Conservation (phyloP, 2,113 vertebrate species). For the Chrysemys picta region DNA sequence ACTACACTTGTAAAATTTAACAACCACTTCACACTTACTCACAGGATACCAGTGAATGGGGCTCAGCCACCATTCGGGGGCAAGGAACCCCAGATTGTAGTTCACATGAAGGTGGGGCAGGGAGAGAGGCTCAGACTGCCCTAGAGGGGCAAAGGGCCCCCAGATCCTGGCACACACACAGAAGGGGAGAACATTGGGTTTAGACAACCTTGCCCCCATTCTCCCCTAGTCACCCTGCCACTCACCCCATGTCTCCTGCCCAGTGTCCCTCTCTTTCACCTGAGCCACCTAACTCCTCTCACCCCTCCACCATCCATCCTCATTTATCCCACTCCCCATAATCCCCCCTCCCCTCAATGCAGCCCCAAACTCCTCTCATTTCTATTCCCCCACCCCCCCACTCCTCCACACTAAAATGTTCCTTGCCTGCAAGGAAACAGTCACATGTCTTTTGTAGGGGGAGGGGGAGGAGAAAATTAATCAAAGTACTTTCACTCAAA, state of each 20-base stretch:
- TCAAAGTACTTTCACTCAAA: not conserved
- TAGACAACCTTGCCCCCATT: not conserved
- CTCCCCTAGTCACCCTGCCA: not conserved
- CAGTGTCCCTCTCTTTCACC: not conserved
- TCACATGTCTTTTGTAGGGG: not conserved
- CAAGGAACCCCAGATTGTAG: not conserved
- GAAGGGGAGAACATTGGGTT: not conserved
- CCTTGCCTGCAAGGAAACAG: not conserved
- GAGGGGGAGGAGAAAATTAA: not conserved
- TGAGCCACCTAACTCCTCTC: not conserved
- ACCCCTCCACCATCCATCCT: not conserved
- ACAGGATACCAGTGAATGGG: not conserved
- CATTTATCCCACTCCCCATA: not conserved
- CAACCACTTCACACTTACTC: not conserved
- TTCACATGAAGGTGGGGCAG: not conserved
- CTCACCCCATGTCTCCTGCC: not conserved
- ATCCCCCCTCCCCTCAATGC: not conserved
- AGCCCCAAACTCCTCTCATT: not conserved
- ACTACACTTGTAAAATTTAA: not conserved
- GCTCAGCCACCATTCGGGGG: not conserved
- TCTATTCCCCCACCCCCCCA: not conserved
- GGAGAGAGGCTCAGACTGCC: not conserved
- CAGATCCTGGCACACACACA: not conserved
- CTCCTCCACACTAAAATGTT: not conserved
- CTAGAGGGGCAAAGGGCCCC: not conserved